Conservation (phyloP, 2,888 invertebrate species). For the Spodoptera picta region DNA sequence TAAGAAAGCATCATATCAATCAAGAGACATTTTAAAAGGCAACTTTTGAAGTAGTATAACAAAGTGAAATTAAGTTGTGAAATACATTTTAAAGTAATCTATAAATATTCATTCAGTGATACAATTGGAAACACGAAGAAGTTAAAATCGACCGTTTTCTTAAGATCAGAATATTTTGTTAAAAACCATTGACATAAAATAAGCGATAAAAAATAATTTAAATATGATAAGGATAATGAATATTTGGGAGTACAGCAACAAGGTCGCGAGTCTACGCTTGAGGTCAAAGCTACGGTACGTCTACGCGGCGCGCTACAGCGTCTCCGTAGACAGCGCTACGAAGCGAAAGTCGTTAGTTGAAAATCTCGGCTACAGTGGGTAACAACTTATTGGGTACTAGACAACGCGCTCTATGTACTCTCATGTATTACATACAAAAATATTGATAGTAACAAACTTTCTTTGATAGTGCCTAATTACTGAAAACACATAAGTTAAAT, state of each 20-base stretch:
- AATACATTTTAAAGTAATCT: too few species aligned
- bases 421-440: conserved; percentile 9
- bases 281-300: conserved; percentile 75
- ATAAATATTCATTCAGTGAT: too few species aligned
- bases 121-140: too few species aligned
- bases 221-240: neutral
- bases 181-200: neutral
- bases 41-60: too few species aligned
- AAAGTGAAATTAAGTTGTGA: too few species aligned
- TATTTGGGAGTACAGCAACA: conserved; percentile 40
- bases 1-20: too few species aligned
- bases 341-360: conserved; percentile 69
- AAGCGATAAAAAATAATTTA: neutral
- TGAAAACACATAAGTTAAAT: neutral
- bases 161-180: neutral
- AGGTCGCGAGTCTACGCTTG: conserved; percentile 65
- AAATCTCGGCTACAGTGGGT: conserved; percentile 71
- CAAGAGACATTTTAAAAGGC: too few species aligned
- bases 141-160: too few species aligned
- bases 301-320: conserved; percentile 80
- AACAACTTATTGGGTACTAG: conserved; percentile 44
- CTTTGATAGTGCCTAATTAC: neutral
- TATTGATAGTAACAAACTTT: neutral
- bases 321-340: conserved; percentile 72
- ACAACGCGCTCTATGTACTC: conserved; percentile 24